Conservation (phyloP, 1,140 invertebrate genomes). For the Eubasilissa regina region DNA sequence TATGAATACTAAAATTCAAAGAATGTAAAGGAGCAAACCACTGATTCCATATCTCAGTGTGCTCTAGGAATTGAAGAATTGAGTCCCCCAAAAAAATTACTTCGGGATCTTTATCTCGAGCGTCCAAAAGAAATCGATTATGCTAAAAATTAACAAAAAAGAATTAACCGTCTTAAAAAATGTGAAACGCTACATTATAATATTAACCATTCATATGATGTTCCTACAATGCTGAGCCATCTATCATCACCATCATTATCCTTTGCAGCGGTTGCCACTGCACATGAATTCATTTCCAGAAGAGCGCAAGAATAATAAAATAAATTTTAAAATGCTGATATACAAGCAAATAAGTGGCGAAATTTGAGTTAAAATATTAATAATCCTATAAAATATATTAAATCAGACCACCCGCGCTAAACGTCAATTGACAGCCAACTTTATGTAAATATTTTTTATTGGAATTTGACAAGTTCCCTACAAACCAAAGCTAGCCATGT, state of each 20-base stretch:
- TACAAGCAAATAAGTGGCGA: background rate
- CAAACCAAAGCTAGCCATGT: slow-evolving; percentile 10
- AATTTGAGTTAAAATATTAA: slow-evolving; percentile 22
- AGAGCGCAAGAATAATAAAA: background rate
- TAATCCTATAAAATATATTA: slow-evolving; percentile 35
- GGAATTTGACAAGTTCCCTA: slow-evolving; percentile 14
- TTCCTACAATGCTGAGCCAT: slow-evolving; percentile 78
- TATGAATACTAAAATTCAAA: slow-evolving; percentile 92
- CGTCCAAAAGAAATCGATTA: slow-evolving; percentile 84
- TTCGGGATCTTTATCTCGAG: slow-evolving; percentile 89
- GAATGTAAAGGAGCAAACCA: slow-evolving; percentile 90
- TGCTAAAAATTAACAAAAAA: slow-evolving; percentile 76
- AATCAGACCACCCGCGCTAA: slow-evolving; percentile 39
- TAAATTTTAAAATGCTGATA: background rate
- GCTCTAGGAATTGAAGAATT: slow-evolving; percentile 83
- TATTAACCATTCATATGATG: background rate
- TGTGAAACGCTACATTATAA: background rate
- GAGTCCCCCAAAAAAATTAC: slow-evolving; percentile 94
- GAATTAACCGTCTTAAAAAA: background rate
- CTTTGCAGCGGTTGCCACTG: slow-evolving; percentile 72
- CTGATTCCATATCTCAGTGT: slow-evolving; percentile 88
- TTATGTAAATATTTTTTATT: slow-evolving; percentile 32
- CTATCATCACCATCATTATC: slow-evolving; percentile 79
- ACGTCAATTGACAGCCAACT: slow-evolving; percentile 45
- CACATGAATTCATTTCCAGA: slow-evolving; percentile 49